Evolutionary conservation across 1,140 invertebrate species (phyloP), one percentile per base, ranked within the genome.

Genomic region (Coenobita brevimanus): DNA sequence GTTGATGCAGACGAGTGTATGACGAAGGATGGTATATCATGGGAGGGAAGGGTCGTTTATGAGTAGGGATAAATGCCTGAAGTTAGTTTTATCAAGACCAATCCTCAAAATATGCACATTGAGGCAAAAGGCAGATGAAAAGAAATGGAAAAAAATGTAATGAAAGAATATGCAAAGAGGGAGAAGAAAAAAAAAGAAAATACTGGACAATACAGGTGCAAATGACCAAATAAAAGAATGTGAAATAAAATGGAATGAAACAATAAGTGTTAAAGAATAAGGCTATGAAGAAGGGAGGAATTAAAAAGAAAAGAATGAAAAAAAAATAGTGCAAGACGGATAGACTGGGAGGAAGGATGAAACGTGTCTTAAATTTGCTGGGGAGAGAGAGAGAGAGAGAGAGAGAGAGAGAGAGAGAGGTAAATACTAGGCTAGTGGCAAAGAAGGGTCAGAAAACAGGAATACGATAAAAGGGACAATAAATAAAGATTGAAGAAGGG

Each of bases 101-200:
- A 57, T n/a, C n/a, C 54, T 13, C 54, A 13, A n/a, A 13, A n/a
- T 10, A 57, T 13, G 54, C 10, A 57, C n/a, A 57, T 57, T 13
- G 67, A 71, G 30, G 41, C 8, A 24, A 33, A 71, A 8, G 24
- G 13, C 6, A 27, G 30, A 71, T 38, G 24, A 27, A 36, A 27
- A 33, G 36, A 21, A 27, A 33, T 30, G 21, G 10, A 27, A 71
- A 71, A 33, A 57, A n/a, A 57, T 13, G 54, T 10, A 57, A 57
- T 10, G n/a, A 57, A 13, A 33, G 41, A 38, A 2, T 30, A 17
- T 13, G 41, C 17, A 21, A 21, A 71, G 41, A 64, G n/a, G 3
- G 4, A 30, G 62, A 64, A 64, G 62, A 21, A 64, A 64, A 64
- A 21, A 64, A 71, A 71, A 71, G 67, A 15, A 71, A 71, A 21